These are phyloP conservation scores for Malurus splendens DNA, from an alignment of 2,797 vertebrate genomes.

Conservation along the genomic window DNA sequence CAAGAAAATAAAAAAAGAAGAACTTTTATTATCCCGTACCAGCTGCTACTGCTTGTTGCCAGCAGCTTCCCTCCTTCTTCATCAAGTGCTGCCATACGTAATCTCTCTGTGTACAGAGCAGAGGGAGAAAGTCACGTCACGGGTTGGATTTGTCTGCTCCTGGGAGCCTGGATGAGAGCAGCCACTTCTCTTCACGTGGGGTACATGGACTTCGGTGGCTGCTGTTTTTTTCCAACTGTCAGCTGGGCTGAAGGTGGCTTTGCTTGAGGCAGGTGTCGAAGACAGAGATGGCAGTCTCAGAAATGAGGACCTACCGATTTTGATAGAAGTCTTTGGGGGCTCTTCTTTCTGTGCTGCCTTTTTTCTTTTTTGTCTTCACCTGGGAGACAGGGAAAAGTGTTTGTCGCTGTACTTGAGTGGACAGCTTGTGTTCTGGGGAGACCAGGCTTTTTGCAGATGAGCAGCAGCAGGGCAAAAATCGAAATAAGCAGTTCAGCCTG, in stretches of 20 bases:
- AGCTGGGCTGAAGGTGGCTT: neutral
- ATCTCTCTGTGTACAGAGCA: neutral
- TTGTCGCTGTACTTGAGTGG: neutral
- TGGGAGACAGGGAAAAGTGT: neutral
- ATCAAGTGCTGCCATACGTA: neutral
- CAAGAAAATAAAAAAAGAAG: neutral
- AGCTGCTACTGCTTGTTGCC: constrained; percentile 4
- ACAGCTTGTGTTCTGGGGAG: neutral
- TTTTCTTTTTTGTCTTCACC: neutral
- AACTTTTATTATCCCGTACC: neutral
- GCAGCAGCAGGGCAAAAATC: neutral
- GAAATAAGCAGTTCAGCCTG: neutral
- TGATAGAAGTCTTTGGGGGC: neutral
- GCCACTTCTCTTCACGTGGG: neutral
- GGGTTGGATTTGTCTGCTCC: neutral
- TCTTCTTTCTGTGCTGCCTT: neutral
- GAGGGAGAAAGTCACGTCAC: neutral
- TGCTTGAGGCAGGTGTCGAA: neutral
- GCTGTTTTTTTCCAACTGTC: neutral
- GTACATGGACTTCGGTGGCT: fast-evolving
- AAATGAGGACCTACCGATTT: neutral
- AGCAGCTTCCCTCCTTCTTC: neutral
- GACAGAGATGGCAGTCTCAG: neutral
- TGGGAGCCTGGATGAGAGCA: neutral
- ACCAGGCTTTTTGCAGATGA: neutral